Conservation (phyloP, 2,797 vertebrate genomes). For the Steatocranus sp. region DNA sequence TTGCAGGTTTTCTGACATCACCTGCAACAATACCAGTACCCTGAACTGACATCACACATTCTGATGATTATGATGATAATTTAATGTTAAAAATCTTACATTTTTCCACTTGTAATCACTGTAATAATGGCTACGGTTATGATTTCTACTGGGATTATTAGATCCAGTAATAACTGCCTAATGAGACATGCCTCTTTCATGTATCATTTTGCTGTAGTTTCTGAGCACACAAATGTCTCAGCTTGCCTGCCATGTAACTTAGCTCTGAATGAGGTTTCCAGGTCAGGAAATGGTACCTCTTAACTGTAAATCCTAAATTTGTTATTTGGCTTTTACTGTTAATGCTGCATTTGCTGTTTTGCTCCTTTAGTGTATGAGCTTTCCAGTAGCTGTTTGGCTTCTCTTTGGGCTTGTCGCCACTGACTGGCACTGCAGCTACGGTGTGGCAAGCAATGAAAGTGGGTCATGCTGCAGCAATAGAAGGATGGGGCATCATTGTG, state of each 20-base stretch:
- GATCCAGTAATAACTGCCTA: not conserved
- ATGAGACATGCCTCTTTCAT: not conserved
- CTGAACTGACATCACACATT: not conserved
- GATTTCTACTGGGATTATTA: not conserved
- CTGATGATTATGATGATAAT: not conserved
- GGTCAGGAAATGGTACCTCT: not conserved
- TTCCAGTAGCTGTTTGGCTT: conserved; percentile 29
- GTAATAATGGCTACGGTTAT: not conserved
- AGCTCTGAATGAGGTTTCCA: not conserved
- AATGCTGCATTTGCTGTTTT: conserved; percentile 14
- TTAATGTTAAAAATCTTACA: not conserved
- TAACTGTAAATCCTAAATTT: conserved; percentile 16
- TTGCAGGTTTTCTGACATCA: not conserved
- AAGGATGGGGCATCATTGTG: conserved; percentile 59
- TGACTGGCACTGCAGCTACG: conserved; percentile 47
- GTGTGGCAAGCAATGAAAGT: conserved; percentile 59
- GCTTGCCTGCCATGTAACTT: not conserved
- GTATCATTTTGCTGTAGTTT: not conserved
- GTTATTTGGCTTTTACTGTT: conserved; percentile 20
- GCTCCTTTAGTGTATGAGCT: conserved; percentile 9
- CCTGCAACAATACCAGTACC: not conserved
- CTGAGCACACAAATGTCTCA: not conserved
- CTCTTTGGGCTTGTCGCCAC: conserved; percentile 27
- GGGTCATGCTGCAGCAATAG: conserved; percentile 73
- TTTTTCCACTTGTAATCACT: not conserved